Evolutionary conservation across 2,113 vertebrate genomes (phyloP).

Genomic region (Herpetotheres cachinnans): DNA sequence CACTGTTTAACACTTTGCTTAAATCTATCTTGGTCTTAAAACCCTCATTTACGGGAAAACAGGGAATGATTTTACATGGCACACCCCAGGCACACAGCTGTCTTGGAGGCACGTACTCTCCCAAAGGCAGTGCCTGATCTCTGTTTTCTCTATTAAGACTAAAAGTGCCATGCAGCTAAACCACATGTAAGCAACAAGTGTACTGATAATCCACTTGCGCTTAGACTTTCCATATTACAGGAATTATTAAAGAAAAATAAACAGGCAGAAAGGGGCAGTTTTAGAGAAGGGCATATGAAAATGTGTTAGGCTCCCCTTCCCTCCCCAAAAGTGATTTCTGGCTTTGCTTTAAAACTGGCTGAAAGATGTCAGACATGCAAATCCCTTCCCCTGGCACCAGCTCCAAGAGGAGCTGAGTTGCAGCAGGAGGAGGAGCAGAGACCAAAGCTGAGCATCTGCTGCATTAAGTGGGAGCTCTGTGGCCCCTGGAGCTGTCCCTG

Average conservation of each 20-base stretch:
- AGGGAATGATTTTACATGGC: background rate
- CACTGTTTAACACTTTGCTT: background rate
- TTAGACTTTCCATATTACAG: background rate
- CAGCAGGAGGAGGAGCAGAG: background rate
- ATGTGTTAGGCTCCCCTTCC: background rate
- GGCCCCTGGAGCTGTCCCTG: background rate
- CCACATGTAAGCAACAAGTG: background rate
- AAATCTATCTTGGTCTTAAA: background rate
- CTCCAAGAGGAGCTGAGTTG: background rate
- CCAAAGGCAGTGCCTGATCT: background rate
- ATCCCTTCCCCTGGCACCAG: background rate
- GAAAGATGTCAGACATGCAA: conserved; percentile 28
- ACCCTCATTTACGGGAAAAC: background rate
- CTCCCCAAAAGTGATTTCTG: background rate
- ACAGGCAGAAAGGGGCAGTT: background rate
- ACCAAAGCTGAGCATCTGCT: background rate
- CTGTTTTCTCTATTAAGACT: background rate
- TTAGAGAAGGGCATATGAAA: background rate
- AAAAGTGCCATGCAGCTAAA: background rate
- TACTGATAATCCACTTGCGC: background rate
- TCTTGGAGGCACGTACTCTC: background rate
- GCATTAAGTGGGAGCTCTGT: background rate
- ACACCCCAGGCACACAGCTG: background rate
- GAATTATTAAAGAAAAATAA: background rate
- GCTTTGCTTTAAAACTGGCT: background rate